phyloP scores from a whole-genome alignment of 2,797 vertebrate genomes.

The Thaleichthys pacificus region DNA sequence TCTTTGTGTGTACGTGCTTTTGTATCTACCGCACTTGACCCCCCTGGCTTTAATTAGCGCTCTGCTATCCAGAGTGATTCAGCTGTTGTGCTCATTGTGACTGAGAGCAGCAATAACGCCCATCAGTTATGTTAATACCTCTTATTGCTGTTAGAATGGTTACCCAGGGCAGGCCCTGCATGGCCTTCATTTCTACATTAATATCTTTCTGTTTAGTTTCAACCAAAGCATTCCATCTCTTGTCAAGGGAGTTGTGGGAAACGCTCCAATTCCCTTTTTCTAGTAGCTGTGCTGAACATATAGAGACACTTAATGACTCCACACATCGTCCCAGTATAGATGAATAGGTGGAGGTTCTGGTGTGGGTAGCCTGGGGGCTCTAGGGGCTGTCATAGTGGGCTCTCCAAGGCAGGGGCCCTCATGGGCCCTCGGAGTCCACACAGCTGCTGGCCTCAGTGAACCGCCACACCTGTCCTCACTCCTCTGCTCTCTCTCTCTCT shows the following conservation, averaged over 20 bases:
- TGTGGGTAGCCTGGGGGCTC: too few species aligned
- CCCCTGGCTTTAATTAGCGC: constrained; percentile 13
- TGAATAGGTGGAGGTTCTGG: too few species aligned
- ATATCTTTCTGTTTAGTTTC: background rate
- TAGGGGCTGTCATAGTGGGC: constrained; percentile 21
- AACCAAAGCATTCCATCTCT: background rate
- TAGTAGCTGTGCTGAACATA: background rate
- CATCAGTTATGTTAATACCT: constrained; percentile 26
- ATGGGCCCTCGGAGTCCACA: background rate
- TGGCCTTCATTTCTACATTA: constrained; percentile 55
- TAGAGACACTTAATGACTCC: background rate
- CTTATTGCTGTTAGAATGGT: constrained; percentile 23
- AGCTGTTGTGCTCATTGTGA: constrained; percentile 27
- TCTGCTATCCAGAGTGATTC: constrained; percentile 15
- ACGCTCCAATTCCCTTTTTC: background rate
- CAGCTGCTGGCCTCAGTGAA: constrained; percentile 4
- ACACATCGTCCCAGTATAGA: background rate
- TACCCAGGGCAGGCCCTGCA: constrained; percentile 26
- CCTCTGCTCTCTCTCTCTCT: constrained; percentile 16
- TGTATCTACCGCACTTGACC: constrained; percentile 25
- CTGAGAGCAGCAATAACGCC: constrained; percentile 21
- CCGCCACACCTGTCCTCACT: constrained; percentile 24
- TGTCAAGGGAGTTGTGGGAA: background rate
- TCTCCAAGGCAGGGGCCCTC: background rate
- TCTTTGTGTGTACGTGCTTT: background rate